Conservation (phyloP, 2,888 invertebrate genomes). For the Dicycla oo region DNA sequence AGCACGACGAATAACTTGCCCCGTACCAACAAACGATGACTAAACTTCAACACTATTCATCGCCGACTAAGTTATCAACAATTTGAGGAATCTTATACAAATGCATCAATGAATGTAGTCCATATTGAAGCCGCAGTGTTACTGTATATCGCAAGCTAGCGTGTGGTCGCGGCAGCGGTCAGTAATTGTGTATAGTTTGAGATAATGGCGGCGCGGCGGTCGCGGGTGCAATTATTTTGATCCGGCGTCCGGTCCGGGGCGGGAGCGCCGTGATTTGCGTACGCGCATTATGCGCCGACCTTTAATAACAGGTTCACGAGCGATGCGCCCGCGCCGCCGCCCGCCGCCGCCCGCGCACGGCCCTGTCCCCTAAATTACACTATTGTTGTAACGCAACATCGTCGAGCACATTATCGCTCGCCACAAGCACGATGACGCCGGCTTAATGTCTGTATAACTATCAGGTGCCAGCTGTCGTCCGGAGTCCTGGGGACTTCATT, state of each 20-base stretch:
- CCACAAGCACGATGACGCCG: constrained; percentile 12
- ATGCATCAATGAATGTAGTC: constrained; percentile 34
- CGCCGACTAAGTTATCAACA: background rate
- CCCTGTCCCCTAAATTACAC: constrained; percentile 70
- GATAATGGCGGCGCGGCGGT: constrained; percentile 79
- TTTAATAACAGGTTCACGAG: constrained; percentile 71
- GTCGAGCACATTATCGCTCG: constrained; percentile 25
- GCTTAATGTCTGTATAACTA: constrained; percentile 35
- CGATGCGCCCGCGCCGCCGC: constrained; percentile 46
- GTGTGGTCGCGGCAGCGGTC: constrained; percentile 69
- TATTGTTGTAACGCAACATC: constrained; percentile 55
- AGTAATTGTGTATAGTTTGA: constrained; percentile 86
- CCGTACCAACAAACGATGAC: constrained; percentile 57
- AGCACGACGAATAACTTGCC: constrained; percentile 77
- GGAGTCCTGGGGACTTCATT: background rate
- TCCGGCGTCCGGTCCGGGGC: constrained; percentile 71
- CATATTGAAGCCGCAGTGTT: background rate
- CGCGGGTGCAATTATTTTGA: constrained; percentile 85
- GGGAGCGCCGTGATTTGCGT: constrained; percentile 81
- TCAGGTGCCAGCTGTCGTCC: constrained; percentile 12
- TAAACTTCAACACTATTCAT: constrained; percentile 18
- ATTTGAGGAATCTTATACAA: background rate
- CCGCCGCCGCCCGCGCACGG: constrained; percentile 51
- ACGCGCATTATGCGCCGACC: constrained; percentile 72
- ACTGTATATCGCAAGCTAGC: background rate